Conservation (phyloP, 2,888 invertebrate species). For the Amiota mariae region DNA sequence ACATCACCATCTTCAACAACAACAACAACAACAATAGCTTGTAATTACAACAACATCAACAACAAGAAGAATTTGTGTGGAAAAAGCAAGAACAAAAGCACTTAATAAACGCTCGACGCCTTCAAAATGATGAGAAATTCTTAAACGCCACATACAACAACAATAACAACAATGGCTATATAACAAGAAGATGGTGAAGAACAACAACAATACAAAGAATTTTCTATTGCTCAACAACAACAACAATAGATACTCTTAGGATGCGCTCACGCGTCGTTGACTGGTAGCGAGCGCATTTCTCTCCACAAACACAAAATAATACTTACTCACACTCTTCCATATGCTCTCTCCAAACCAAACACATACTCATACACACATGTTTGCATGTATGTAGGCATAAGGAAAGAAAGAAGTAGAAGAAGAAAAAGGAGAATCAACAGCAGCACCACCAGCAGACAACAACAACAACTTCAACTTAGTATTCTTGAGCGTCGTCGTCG, state of each 20-base stretch:
- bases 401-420: too few relatives aligned
- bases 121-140: slow-evolving; percentile 20
- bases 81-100: not conserved
- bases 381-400: too few relatives aligned
- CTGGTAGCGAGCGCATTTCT: not conserved
- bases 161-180: slow-evolving; percentile 12
- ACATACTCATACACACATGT: slow-evolving; percentile 13
- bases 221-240: slow-evolving; percentile 2
- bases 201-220: slow-evolving; percentile 9
- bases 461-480: slow-evolving; percentile 11
- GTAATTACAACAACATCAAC: slow-evolving; percentile 55
- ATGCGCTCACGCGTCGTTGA: slow-evolving; percentile 8
- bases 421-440: not conserved
- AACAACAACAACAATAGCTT: slow-evolving; percentile 34
- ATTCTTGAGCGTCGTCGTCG: slow-evolving; percentile 13
- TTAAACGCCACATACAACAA: slow-evolving; percentile 28
- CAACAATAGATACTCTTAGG: not conserved
- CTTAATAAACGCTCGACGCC: slow-evolving; percentile 2
- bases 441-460: not conserved
- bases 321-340: not conserved
- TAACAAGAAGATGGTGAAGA: slow-evolving; percentile 29
- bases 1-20: slow-evolving; percentile 40
- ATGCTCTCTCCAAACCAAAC: not conserved
- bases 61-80: slow-evolving; percentile 34
- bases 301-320: not conserved